These are phyloP conservation scores for Lonchura striata DNA, from an alignment of 2,113 vertebrate species.

Conservation along the genomic window DNA sequence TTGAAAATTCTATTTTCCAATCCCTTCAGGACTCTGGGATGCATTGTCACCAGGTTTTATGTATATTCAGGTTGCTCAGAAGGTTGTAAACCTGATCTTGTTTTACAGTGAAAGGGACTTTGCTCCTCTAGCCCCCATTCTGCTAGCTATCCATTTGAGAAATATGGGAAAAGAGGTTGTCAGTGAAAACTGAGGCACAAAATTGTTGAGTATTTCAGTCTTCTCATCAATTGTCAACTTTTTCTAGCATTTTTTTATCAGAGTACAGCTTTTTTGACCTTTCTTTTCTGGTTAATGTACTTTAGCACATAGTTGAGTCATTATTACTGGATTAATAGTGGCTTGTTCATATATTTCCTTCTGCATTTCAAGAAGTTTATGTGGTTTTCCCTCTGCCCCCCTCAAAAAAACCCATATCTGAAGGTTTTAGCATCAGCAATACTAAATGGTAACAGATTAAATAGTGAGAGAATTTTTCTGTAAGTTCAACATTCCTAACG, in stretches of 20 bases:
- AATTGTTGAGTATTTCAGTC: neutral
- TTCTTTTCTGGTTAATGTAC: neutral
- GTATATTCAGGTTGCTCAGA: neutral
- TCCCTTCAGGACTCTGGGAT: too few relatives aligned
- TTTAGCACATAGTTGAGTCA: neutral
- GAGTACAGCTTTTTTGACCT: rapidly evolving
- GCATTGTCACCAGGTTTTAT: neutral
- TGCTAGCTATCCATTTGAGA: neutral
- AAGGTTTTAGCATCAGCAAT: neutral
- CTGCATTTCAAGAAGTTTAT: neutral
- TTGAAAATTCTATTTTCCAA: neutral
- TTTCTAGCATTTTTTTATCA: neutral
- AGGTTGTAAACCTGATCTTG: neutral
- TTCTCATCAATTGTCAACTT: neutral
- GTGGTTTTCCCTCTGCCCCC: rapidly evolving
- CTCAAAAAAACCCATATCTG: neutral
- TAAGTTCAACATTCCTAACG: neutral
- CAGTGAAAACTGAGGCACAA: neutral
- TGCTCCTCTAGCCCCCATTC: neutral
- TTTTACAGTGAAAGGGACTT: neutral
- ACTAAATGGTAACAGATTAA: neutral
- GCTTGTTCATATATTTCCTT: neutral
- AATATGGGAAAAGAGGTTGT: neutral
- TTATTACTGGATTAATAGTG: neutral
- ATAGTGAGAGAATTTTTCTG: neutral